Evolutionary conservation across 2,888 invertebrate genomes (phyloP).

Genomic region (Drosophila infuscata): DNA sequence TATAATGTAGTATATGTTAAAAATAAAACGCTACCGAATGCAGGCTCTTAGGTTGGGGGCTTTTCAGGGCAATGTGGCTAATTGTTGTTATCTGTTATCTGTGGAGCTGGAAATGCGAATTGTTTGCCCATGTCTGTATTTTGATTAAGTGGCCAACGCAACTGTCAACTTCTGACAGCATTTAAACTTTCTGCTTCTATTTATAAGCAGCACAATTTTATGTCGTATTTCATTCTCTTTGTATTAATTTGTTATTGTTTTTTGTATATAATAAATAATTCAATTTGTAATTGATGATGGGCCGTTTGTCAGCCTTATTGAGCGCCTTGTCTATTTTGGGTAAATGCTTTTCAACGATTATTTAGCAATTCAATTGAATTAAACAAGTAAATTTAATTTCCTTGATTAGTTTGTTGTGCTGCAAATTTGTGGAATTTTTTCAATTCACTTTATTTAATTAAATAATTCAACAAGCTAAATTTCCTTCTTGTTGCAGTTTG

Average conservation of each 20-base stretch:
- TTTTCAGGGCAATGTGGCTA: slow-evolving; percentile 50
- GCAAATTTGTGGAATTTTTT: background rate
- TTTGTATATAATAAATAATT: slow-evolving; percentile 27
- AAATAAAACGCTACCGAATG: slow-evolving; percentile 53
- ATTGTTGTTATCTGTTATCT: slow-evolving; percentile 65
- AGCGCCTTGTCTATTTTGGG: slow-evolving; percentile 49
- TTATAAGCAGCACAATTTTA: slow-evolving; percentile 57
- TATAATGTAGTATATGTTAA: background rate
- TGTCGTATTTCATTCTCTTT: slow-evolving; percentile 49
- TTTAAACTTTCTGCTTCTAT: slow-evolving; percentile 55
- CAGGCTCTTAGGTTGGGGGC: slow-evolving; percentile 43
- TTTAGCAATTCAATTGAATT: slow-evolving; percentile 22
- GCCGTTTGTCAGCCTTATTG: slow-evolving; percentile 39
- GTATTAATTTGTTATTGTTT: background rate
- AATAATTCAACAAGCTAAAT: background rate
- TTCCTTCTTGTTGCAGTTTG: background rate
- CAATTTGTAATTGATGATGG: slow-evolving; percentile 74
- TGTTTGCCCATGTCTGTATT: slow-evolving; percentile 77
- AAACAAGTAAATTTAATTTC: background rate
- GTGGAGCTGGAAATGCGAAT: slow-evolving; percentile 47
- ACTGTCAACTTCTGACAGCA: slow-evolving; percentile 47
- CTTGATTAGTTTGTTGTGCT: background rate
- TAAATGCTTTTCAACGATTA: slow-evolving; percentile 27
- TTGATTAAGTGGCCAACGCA: slow-evolving; percentile 77
- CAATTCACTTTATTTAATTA: background rate